These are phyloP conservation scores for Xerus rutilus DNA, from an alignment of 2,797 vertebrate species.

Conservation along the genomic window DNA sequence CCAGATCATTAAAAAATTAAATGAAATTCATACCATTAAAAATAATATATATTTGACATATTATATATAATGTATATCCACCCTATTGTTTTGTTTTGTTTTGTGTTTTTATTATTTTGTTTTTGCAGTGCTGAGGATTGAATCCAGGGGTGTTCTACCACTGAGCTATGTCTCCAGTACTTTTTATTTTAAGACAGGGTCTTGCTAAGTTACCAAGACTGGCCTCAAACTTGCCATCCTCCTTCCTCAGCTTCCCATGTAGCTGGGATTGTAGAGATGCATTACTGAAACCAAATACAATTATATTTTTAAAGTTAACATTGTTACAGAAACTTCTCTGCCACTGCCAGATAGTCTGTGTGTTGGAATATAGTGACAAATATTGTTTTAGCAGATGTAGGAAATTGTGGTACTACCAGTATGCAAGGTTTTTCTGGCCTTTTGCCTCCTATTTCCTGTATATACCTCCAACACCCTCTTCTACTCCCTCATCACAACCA, in stretches of 20 bases:
- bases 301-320: constrained; percentile 9
- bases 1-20: no score
- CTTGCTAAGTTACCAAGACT: not conserved
- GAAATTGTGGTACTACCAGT: constrained; percentile 19
- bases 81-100: no score
- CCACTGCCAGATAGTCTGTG: not conserved
- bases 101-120: no score
- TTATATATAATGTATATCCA: not conserved
- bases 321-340: constrained; percentile 43
- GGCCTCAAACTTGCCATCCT: not conserved
- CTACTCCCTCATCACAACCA: not conserved
- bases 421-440: constrained; percentile 9
- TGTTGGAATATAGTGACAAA: not conserved
- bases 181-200: not conserved
- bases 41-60: no score
- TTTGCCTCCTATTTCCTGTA: constrained; percentile 53
- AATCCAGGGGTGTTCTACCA: not conserved
- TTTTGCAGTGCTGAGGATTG: not conserved
- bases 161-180: no score
- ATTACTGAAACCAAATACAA: no score
- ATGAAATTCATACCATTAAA: no score
- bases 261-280: not conserved
- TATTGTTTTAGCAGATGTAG: constrained; percentile 25
- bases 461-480: not conserved
- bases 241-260: not conserved